A percentile compares a stretch with the other conserved stretches of the same genome.
Conservation (phyloP, 2,113 vertebrate species). For the Oxyruncus cristatus region DNA sequence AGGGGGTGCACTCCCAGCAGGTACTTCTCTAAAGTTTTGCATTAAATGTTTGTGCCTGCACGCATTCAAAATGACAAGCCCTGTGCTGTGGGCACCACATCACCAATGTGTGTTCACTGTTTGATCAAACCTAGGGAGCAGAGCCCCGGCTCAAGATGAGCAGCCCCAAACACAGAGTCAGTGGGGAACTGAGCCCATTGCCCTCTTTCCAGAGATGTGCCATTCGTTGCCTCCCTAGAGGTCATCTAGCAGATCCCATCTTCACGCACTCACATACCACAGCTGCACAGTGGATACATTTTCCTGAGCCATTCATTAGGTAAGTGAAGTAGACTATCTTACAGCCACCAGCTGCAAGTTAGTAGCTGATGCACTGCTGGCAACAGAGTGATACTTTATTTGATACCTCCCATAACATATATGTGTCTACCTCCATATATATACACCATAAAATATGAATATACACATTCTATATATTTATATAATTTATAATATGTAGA, state of each 20-base stretch:
- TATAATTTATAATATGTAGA: neutral
- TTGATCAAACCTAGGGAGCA: fast-evolving
- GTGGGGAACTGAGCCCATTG: neutral
- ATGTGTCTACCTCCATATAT: neutral
- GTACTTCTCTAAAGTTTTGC: neutral
- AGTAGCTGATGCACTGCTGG: neutral
- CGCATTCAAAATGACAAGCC: fast-evolving
- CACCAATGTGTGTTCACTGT: fast-evolving
- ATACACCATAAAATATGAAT: neutral
- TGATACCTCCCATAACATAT: neutral
- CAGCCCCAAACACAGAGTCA: neutral
- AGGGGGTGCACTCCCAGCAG: neutral
- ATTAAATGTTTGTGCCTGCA: neutral
- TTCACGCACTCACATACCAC: neutral
- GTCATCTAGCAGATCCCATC: fast-evolving
- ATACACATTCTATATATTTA: neutral
- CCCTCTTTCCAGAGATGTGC: neutral
- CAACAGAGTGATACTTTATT: neutral
- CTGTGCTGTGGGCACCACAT: neutral
- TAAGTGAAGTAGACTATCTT: neutral
- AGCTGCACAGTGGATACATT: neutral
- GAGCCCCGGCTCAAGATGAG: fast-evolving
- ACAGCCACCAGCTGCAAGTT: neutral
- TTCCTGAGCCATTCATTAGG: neutral
- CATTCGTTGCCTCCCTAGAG: neutral